Percentiles rank a stretch among this genome's conserved stretches.
Evolutionary conservation across 2,797 vertebrate genomes (phyloP).

Genomic region (Acomys russatus): DNA sequence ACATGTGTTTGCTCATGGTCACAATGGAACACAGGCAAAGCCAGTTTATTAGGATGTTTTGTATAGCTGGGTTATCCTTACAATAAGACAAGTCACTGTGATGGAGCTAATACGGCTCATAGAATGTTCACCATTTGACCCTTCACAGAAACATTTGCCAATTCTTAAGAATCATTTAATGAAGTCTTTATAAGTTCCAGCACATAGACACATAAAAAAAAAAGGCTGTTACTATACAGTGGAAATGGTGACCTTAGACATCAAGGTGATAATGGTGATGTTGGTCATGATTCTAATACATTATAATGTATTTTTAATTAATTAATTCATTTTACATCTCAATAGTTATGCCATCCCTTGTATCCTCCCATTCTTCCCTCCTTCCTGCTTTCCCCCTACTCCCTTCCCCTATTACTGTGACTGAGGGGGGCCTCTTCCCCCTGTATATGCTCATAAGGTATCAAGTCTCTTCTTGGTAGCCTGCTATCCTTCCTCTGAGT

Average conservation of each 20-base stretch:
- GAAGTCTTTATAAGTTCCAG: neutral
- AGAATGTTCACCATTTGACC: constrained; percentile 20
- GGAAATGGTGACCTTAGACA: neutral
- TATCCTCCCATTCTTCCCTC: too few relatives aligned
- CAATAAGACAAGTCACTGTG: neutral
- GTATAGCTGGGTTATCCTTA: neutral
- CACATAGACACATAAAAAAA: neutral
- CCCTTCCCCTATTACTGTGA: too few relatives aligned
- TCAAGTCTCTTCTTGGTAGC: too few relatives aligned
- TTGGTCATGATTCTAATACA: neutral
- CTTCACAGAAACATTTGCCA: neutral
- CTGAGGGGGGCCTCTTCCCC: too few relatives aligned
- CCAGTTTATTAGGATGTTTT: neutral
- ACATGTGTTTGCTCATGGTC: too few relatives aligned
- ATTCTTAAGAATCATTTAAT: neutral
- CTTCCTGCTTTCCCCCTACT: too few relatives aligned
- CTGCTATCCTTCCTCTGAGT: too few relatives aligned
- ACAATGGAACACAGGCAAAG: neutral
- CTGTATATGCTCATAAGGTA: too few relatives aligned
- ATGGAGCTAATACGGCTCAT: neutral
- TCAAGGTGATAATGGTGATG: neutral
- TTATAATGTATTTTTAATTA: neutral
- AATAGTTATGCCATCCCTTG: too few relatives aligned
- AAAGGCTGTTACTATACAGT: neutral
- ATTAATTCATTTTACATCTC: too few relatives aligned